Evolutionary conservation across 2,113 vertebrate species (phyloP).

Genomic region (Lampris megalopsis): DNA sequence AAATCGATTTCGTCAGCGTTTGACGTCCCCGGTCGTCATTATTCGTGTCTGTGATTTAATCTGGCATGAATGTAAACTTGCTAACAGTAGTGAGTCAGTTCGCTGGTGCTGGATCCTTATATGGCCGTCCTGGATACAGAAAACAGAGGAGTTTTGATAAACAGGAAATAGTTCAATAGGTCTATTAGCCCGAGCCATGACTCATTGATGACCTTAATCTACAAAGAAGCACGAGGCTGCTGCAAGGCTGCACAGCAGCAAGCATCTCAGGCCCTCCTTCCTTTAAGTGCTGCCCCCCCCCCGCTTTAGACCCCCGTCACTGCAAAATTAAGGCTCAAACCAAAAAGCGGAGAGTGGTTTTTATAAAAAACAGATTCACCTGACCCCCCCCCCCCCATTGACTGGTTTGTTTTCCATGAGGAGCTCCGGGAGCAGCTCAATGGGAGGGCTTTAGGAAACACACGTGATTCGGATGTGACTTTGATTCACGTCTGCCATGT

Average conservation of each 20-base stretch:
- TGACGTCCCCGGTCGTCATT: conserved; percentile 14
- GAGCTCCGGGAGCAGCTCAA: too few species aligned
- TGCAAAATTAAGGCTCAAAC: background rate
- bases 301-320: background rate
- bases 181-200: conserved; percentile 70
- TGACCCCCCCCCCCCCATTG: too few species aligned
- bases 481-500: too few species aligned
- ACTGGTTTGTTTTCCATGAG: too few species aligned
- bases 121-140: conserved; percentile 54
- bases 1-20: conserved; percentile 28
- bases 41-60: conserved; percentile 44
- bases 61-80: conserved; percentile 48
- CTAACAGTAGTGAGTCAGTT: conserved; percentile 20
- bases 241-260: conserved; percentile 22
- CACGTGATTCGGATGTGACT: too few species aligned
- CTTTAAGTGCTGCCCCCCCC: background rate
- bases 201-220: conserved; percentile 68
- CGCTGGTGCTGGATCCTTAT: conserved; percentile 50
- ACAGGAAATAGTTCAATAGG: conserved; percentile 78
- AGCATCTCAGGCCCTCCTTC: background rate
- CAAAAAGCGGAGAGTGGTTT: too few species aligned
- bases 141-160: conserved; percentile 66
- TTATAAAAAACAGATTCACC: too few species aligned
- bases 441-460: too few species aligned
- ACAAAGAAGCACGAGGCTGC: conserved; percentile 48